Conservation (phyloP, 2,888 invertebrate species). For the Thyatira batis region DNA sequence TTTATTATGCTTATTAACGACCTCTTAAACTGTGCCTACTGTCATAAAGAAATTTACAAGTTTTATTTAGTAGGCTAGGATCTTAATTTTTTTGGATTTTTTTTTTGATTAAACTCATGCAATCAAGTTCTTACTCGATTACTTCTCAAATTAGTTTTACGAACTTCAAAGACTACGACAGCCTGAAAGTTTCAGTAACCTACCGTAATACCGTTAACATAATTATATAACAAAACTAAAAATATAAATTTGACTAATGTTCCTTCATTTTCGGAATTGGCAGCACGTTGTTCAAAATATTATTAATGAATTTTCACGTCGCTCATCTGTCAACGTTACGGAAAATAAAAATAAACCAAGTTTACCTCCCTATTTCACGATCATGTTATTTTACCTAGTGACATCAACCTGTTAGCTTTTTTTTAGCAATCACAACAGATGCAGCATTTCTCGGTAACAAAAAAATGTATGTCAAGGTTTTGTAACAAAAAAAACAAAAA, state of each 20-base stretch:
- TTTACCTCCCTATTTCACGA: slow-evolving; percentile 44
- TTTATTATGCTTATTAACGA: too few species aligned
- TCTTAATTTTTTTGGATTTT: too few species aligned
- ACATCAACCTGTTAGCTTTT: slow-evolving; percentile 57
- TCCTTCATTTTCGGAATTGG: background rate
- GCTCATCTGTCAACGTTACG: background rate
- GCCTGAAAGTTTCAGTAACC: background rate
- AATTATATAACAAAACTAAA: background rate
- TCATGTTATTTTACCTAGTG: slow-evolving; percentile 48
- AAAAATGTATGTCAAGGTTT: slow-evolving; percentile 62
- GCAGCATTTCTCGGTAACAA: slow-evolving; percentile 42
- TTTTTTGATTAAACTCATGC: too few species aligned
- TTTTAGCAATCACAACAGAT: slow-evolving; percentile 48
- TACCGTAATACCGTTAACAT: background rate
- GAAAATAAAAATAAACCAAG: slow-evolving; percentile 26
- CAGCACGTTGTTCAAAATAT: background rate
- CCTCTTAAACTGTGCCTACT: too few species aligned
- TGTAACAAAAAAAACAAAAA: slow-evolving; percentile 21
- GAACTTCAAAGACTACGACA: too few species aligned
- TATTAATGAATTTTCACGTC: background rate
- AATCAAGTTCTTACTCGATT: too few species aligned
- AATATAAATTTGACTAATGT: background rate
- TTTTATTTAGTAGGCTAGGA: too few species aligned
- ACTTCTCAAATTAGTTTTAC: too few species aligned
- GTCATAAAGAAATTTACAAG: too few species aligned